A percentile compares a stretch with the other conserved stretches of the same genome.
Evolutionary conservation across 2,888 invertebrate genomes (phyloP).

Genomic region (Hyposoter dolosus): DNA sequence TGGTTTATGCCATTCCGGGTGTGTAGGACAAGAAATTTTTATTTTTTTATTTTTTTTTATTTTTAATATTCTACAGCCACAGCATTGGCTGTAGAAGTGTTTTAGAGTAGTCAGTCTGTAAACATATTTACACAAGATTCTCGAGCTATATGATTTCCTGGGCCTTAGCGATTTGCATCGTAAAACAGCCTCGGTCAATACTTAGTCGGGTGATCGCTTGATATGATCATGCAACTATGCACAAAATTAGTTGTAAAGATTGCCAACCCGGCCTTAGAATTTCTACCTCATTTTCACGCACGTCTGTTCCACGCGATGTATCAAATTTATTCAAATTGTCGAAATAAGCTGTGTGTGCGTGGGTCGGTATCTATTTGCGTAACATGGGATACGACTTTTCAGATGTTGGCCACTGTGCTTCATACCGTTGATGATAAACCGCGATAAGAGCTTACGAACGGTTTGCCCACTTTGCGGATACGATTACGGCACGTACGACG

Average conservation of each 20-base stretch:
- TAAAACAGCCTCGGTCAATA: no score
- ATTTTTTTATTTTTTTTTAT: no score
- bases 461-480: slow-evolving; percentile 74
- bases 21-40: no score
- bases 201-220: no score
- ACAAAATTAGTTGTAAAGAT: background rate
- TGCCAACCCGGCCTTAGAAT: background rate
- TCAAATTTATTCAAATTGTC: slow-evolving; percentile 37
- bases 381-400: slow-evolving; percentile 34
- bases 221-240: no score
- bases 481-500: slow-evolving; percentile 71
- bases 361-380: background rate
- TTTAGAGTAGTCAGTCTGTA: no score
- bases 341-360: slow-evolving; percentile 43
- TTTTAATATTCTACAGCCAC: background rate
- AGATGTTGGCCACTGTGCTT: slow-evolving; percentile 75
- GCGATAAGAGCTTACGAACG: slow-evolving; percentile 72
- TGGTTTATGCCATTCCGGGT: background rate
- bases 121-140: no score
- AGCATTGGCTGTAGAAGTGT: background rate
- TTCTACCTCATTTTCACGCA: background rate
- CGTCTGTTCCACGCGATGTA: background rate
- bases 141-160: no score
- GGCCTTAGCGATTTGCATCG: no score
- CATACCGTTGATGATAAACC: slow-evolving; percentile 75